These are phyloP conservation scores for Ephydatia muelleri DNA, from an alignment of 37 sponge, comb jelly and placozoan species.

Conservation along the genomic window DNA sequence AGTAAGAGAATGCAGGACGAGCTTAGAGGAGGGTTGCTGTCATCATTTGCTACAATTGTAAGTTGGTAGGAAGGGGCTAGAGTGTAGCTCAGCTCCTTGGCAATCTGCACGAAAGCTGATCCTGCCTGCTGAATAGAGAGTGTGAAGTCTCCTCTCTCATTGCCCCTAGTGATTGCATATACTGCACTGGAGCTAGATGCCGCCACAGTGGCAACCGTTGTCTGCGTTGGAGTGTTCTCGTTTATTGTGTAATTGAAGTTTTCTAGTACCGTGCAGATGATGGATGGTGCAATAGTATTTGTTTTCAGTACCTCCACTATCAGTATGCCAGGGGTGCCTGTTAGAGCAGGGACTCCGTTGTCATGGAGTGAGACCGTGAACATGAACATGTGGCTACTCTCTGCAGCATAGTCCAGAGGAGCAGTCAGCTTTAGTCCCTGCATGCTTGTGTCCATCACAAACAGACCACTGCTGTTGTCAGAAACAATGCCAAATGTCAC, in stretches of 20 bases:
- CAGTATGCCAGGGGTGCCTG: slow-evolving; percentile 20
- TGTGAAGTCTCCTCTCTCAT: slow-evolving; percentile 33
- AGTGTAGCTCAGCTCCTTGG: slow-evolving; percentile 38
- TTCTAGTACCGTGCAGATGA: neutral
- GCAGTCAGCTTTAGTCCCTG: slow-evolving; percentile 40
- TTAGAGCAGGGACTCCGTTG: slow-evolving; percentile 24
- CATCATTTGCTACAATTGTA: slow-evolving; percentile 30
- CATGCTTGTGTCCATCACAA: slow-evolving; percentile 32
- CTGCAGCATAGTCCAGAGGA: slow-evolving; percentile 52
- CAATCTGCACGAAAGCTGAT: neutral
- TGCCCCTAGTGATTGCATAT: slow-evolving; percentile 33
- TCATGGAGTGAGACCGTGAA: slow-evolving; percentile 46
- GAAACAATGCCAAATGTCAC: slow-evolving; percentile 27
- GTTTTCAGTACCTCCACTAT: slow-evolving; percentile 41
- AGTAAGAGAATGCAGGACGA: slow-evolving; percentile 23
- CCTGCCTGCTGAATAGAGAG: neutral
- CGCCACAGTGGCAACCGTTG: slow-evolving; percentile 13
- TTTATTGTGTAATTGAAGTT: neutral
- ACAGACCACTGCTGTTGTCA: slow-evolving; percentile 12
- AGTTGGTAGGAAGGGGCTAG: slow-evolving; percentile 18
- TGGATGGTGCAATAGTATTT: slow-evolving; percentile 47
- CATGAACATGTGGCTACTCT: neutral
- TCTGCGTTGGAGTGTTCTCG: slow-evolving; percentile 30
- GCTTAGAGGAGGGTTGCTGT: slow-evolving; percentile 35
- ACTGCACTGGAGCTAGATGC: slow-evolving; percentile 34